These are phyloP conservation scores for Episyrphus balteatus DNA, from an alignment of 1,140 invertebrate genomes.

Conservation along the genomic window DNA sequence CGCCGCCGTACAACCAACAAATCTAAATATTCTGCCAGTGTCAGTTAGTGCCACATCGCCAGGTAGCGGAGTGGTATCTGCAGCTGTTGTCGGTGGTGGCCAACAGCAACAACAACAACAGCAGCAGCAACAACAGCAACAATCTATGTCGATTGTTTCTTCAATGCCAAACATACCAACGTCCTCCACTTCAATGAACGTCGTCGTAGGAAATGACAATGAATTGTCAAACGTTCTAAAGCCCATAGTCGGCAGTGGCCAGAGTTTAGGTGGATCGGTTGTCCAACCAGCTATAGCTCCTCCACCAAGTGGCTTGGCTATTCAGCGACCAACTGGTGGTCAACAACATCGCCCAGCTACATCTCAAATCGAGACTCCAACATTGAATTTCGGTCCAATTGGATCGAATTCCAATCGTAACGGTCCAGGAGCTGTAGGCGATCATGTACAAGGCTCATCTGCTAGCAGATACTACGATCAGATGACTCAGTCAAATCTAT, in stretches of 20 bases:
- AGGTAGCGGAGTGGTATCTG: background rate
- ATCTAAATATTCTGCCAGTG: conserved; percentile 7
- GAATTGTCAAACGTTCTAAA: conserved; percentile 28
- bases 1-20: conserved; percentile 11
- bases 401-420: conserved; percentile 11
- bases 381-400: conserved; percentile 19
- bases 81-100: background rate
- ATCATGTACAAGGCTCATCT: conserved; percentile 5
- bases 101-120: conserved; percentile 9
- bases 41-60: conserved; percentile 6
- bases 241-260: conserved; percentile 18
- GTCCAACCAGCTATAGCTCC: background rate
- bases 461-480: conserved; percentile 14
- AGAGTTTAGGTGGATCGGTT: conserved; percentile 2
- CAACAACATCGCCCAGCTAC: conserved; percentile 3
- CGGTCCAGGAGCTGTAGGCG: conserved; percentile 2
- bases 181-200: conserved; percentile 2
- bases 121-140: conserved; percentile 1
- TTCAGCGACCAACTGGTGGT: conserved; percentile 9
- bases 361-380: background rate
- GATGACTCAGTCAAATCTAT: conserved; percentile 1
- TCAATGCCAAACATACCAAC: background rate
- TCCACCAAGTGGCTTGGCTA: conserved; percentile 10
- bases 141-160: background rate
- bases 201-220: conserved; percentile 30